Evolutionary conservation across 2,113 vertebrate species (phyloP).

Genomic region (Otis tarda): DNA sequence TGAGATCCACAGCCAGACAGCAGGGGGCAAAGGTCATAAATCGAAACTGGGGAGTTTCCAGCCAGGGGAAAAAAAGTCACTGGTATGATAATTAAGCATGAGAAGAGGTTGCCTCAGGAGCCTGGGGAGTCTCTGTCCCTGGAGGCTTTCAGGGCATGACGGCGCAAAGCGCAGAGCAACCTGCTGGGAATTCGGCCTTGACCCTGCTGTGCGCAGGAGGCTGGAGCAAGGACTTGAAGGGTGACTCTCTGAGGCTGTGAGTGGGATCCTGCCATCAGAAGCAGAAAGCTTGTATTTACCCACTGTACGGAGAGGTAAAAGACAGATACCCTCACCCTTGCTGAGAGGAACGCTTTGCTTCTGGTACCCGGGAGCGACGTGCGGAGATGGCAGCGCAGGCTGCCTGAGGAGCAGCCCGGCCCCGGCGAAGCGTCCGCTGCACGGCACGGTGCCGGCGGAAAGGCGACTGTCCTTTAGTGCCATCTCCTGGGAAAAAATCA

Average conservation of each 20-base stretch:
- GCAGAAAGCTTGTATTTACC: neutral
- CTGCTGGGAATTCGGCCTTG: accelerated
- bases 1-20: neutral
- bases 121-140: neutral
- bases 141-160: neutral
- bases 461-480: constrained; percentile 44
- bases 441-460: neutral
- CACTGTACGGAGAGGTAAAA: neutral
- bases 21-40: neutral
- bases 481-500: constrained; percentile 55
- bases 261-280: neutral
- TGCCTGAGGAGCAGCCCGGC: neutral
- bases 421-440: neutral
- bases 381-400: neutral
- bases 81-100: neutral
- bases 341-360: neutral
- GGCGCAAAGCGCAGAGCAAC: neutral
- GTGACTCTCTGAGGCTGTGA: neutral
- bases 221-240: neutral
- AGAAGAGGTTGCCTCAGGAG: neutral
- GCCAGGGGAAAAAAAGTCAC: neutral
- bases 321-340: neutral
- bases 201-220: neutral
- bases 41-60: neutral
- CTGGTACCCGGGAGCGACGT: neutral